Evolutionary conservation across 2,797 vertebrate species (phyloP).

Genomic region (Pitangus sulphuratus): DNA sequence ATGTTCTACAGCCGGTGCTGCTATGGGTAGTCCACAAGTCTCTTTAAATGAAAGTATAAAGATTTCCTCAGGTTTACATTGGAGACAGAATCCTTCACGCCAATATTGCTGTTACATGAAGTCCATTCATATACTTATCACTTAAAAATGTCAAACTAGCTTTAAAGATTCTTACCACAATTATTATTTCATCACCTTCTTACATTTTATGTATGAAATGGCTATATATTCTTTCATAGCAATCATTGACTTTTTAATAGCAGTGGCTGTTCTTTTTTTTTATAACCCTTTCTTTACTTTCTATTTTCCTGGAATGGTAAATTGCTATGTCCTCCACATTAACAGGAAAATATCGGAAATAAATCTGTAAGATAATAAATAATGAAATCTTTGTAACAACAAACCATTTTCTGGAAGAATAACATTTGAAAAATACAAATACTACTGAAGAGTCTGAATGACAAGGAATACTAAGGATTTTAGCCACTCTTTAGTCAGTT

Average conservation of each 20-base stretch:
- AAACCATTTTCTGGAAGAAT: not conserved
- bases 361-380: not conserved
- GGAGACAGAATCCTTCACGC: not conserved
- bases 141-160: not conserved
- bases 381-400: not conserved
- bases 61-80: not conserved
- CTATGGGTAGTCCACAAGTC: not conserved
- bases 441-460: not conserved
- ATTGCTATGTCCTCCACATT: not conserved
- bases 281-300: not conserved
- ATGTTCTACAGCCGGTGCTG: not conserved
- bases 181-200: not conserved
- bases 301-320: not conserved
- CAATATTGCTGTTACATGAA: not conserved
- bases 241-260: not conserved
- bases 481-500: not conserved
- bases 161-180: not conserved
- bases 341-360: not conserved
- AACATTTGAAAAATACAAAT: not conserved
- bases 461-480: not conserved
- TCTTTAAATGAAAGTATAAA: not conserved
- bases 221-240: not conserved
- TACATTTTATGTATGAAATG: not conserved
- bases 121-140: not conserved
- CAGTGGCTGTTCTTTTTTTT: not conserved